Evolutionary conservation across 2,797 vertebrate genomes (phyloP), one percentile per base, ranked within the genome.

Genomic region (Sternarchorhynchus goeldii): DNA sequence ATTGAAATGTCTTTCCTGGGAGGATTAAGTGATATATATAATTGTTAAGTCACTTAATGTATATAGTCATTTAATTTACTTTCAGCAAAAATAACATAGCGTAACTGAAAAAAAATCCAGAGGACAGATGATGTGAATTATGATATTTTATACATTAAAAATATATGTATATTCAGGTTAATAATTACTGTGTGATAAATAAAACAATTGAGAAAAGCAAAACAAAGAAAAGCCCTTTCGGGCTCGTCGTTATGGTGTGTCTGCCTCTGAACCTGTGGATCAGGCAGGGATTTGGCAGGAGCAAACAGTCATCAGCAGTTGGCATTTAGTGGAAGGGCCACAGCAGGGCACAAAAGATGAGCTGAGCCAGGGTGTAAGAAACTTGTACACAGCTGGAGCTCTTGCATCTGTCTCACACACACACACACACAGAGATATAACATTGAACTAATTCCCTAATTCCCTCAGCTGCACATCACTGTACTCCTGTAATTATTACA

Each of bases 341-440:
- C 78, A 79, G 78, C 78, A 74, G 64, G 78, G 56, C 64, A 79
- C 72, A 45, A 79, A 79, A 39, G 66, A 74, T 73, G 77, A 79
- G 77, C 63, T 67, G 31, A 36, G 70, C 57, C 25, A 36, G 66
- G 21, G 25, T 25, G 10, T 29, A 25, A 53, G 50, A 70, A 20
- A 29, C 67, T 32, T 29, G 4, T 18, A 56, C 67, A 56, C 77
- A 79, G 77, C 70, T 73, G 77, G 70, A 79, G 62, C 39, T 73
- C 29, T n/a, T 41, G 56, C 45, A 73, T 63, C 69, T 59, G 63
- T 31, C 55, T 62, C 29, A n/a, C 62, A 59, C 64, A 67, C 34
- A 77, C 25, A 29, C 74, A 41, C 64, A 67, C 64, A 64, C 29
- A 64, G 17, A 36, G 34, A 36, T 3, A 50, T 2, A 50, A 21